Evolutionary conservation across 1,140 invertebrate species (phyloP), one percentile per base, ranked within the genome.

Genomic region (Drosophila nigrodunni): DNA sequence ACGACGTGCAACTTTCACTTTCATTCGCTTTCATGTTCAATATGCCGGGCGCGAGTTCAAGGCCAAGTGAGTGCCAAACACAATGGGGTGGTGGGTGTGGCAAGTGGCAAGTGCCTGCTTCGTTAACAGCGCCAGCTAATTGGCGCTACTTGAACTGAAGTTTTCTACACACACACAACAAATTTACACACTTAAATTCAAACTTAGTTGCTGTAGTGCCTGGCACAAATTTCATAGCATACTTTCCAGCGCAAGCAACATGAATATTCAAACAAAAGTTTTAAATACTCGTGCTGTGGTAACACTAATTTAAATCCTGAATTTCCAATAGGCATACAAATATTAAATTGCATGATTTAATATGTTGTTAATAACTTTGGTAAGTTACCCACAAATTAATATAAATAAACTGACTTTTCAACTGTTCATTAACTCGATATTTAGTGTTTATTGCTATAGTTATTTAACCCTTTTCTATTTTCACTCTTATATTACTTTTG

Each of bases 1-100:
- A 67, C 76, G 76, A 82, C 71, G 74, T 85, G 77, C 66, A 74
- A 88, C 83, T 87, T 87, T 87, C 77, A 88, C 83, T 87, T 88
- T 87, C 83, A 69, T 74, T 87, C 65, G 69, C 72, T 73, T 87
- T 79, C 79, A 77, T 87, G 77, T 77, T 81, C 77, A 75, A 73
- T 75, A 80, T 66, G 76, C 83, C 76, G 83, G 82, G 50, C 50
- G 50, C 79, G 83, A 87, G 83, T 87, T 87, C 83, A 87, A 87
- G 83, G 83, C 75, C 81, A 76, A 74, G 57, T 69, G 57, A 50
- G 9, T 15, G 46, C 13, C 50, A 47, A 47, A 64, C 47, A 50
- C 30, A 55, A 76, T 35, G 5, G 30, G 21, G 25, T 18, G 6
- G 35, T 6, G 58, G 44, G 8, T 2, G 10, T 18, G 59, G 34